phyloP scores from a whole-genome alignment of 2,797 vertebrate species.

The Syngnathus rostellatus region DNA sequence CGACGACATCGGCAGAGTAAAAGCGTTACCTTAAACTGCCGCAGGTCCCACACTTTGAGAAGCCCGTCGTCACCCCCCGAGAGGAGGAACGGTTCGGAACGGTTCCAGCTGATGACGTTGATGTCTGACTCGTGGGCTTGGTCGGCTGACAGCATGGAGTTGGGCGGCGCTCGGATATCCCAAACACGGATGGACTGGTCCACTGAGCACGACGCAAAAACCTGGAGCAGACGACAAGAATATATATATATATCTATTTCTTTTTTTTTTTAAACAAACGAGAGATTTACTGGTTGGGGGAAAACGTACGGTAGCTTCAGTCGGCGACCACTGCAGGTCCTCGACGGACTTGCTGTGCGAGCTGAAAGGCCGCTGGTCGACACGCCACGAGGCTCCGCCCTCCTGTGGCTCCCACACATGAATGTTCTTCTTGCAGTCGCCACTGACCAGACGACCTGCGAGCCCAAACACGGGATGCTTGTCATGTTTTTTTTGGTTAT shows the following conservation, averaged over 20 bases:
- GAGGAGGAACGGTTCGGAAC: conserved; percentile 80
- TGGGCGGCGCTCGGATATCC: conserved; percentile 81
- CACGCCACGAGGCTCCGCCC: conserved; percentile 75
- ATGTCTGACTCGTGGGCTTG: conserved; percentile 77
- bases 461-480: not conserved
- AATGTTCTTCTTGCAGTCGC: conserved; percentile 89
- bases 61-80: conserved; percentile 85
- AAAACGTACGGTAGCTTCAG: conserved; percentile 69
- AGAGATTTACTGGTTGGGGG: not conserved
- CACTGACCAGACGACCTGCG: conserved; percentile 81
- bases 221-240: conserved; percentile 53
- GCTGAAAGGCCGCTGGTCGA: conserved; percentile 85
- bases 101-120: conserved; percentile 89
- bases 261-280: no score
- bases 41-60: conserved; percentile 85
- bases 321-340: conserved; percentile 91
- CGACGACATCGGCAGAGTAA: not conserved
- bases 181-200: conserved; percentile 84
- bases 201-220: conserved; percentile 85
- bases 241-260: no score
- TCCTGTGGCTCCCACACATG: conserved; percentile 85
- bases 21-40: conserved; percentile 79
- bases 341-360: conserved; percentile 85
- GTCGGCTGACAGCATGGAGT: conserved; percentile 80
- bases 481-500: no score